Evolutionary conservation across 2,113 vertebrate species (phyloP), one percentile per base, ranked within the genome.

Genomic region (Crocuta crocuta): DNA sequence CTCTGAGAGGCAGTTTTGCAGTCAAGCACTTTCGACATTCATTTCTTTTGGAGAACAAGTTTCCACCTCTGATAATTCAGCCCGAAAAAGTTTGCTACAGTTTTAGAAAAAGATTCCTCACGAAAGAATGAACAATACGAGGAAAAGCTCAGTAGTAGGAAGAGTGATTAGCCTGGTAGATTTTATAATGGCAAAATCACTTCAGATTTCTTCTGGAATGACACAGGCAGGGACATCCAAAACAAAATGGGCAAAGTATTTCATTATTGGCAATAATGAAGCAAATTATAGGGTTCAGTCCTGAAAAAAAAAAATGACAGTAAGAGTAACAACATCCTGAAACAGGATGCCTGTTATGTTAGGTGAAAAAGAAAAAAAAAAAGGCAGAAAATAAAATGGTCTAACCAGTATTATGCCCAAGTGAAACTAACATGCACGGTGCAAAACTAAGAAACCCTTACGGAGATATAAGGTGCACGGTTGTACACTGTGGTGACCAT

Each of bases 271-370:
- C 74, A 95, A 53, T 61, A 90, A 35, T 2, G 71, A 84, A 89
- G n/a, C 70, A 87, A 91, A 87, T 71, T 82, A 61, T 43, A 73
- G 45, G 33, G 28, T 65, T 58, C 19, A 84, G 39, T 76, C 31
- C 86, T 86, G 58, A 4, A 68, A 90, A 88, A 96, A 68, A 90
- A 88, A 96, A 90, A 58, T 74, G 65, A n/a, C 33, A 89, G 10
- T 53, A 87, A 91, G 31, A 65, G 15, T 45, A 86, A 65, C 2
- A 55, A 24, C 61, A 73, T 74, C 39, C 65, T 85, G 78, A 95
- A 53, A 80, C 73, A 70, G 95, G 80, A 73, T 48, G 71, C 66
- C 65, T 12, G 21, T 66, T 79, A 76, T 43, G 39, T 45, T 71
- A 86, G 35, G 10, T 53, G 23, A 31, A 81, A 92, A 55, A 90